phyloP scores from a whole-genome alignment of 2,888 invertebrate species.

The Leuctra nigra region DNA sequence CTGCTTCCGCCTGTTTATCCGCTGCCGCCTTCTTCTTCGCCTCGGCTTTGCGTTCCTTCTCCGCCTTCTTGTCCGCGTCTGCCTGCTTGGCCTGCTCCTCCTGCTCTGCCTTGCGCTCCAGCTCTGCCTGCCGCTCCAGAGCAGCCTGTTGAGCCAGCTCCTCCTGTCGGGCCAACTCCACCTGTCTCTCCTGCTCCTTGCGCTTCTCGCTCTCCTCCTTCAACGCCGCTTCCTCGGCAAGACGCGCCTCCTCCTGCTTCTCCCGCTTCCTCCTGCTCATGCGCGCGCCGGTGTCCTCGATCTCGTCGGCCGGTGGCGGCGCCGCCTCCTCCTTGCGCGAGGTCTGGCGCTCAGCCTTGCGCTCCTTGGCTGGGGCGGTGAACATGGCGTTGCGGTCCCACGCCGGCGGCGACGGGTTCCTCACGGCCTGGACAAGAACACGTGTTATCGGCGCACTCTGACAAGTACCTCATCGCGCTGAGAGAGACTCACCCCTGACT shows the following conservation, averaged over 20 bases:
- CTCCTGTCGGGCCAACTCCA: slow-evolving; percentile 38
- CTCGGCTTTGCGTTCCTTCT: slow-evolving; percentile 54
- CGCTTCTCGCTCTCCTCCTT: slow-evolving; percentile 26
- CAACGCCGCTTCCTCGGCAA: slow-evolving; percentile 9
- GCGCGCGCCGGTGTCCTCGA: slow-evolving; percentile 22
- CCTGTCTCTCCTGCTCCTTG: slow-evolving; percentile 29
- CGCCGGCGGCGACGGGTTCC: not conserved
- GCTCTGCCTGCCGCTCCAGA: slow-evolving; percentile 30
- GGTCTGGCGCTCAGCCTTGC: slow-evolving; percentile 18
- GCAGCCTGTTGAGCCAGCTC: slow-evolving; percentile 24
- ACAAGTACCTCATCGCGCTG: not conserved
- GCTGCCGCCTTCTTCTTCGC: slow-evolving; percentile 60
- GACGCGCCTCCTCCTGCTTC: slow-evolving; percentile 23
- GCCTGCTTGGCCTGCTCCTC: slow-evolving; percentile 44
- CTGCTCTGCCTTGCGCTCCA: slow-evolving; percentile 38
- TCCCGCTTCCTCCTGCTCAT: slow-evolving; percentile 25
- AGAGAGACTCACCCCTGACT: not conserved
- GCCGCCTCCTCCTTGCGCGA: slow-evolving; percentile 22
- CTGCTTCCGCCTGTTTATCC: slow-evolving; percentile 52
- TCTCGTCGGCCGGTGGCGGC: slow-evolving; percentile 17
- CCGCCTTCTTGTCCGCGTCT: slow-evolving; percentile 44
- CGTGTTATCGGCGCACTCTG: too few species aligned
- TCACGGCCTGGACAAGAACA: not conserved
- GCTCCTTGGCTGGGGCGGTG: not conserved
- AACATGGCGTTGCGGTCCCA: slow-evolving; percentile 8